Evolutionary conservation across 2,797 vertebrate genomes (phyloP).

Genomic region (Octomys mimax): DNA sequence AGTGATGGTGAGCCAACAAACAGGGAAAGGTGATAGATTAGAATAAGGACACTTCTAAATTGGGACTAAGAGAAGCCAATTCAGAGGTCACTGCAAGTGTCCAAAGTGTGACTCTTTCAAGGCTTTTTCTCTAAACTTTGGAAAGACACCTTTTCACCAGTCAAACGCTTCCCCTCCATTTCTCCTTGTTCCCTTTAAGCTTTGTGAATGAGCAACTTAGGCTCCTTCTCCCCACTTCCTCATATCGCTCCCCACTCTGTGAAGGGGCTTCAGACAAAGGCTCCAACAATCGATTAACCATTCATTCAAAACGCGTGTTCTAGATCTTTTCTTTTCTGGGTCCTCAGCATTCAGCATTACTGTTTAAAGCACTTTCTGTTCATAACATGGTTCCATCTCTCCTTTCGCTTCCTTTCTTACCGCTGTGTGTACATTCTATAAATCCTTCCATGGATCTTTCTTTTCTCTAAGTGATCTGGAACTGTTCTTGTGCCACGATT

Average conservation of each 20-base stretch:
- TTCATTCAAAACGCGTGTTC: fast-evolving
- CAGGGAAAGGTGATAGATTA: neutral
- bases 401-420: neutral
- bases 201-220: neutral
- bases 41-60: neutral
- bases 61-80: neutral
- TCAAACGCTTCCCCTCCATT: neutral
- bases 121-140: neutral
- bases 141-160: neutral
- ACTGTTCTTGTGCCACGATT: neutral
- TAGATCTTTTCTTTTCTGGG: neutral
- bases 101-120: neutral
- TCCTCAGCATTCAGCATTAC: neutral
- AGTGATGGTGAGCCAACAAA: neutral
- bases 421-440: neutral
- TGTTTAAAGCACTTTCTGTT: neutral
- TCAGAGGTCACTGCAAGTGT: neutral
- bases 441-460: neutral
- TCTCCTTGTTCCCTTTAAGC: neutral
- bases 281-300: neutral
- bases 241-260: neutral
- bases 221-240: neutral
- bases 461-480: neutral
- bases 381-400: neutral
- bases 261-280: neutral